Base-by-base conservation (phyloP, 1,140 invertebrate genomes). In the Penaeus indicus region DNA sequence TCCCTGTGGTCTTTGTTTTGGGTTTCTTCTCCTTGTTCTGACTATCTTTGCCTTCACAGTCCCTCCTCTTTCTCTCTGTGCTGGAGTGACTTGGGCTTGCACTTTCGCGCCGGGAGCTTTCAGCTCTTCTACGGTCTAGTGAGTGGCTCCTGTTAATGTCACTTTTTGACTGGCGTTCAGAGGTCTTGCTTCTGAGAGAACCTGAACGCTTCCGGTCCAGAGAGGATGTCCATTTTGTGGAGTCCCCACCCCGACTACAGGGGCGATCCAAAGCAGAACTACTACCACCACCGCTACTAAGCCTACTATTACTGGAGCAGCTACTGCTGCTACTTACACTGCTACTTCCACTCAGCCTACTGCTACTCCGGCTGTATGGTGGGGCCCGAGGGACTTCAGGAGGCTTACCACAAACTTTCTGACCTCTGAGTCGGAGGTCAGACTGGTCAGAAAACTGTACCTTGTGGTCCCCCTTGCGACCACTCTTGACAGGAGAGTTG, bases 381-480 rank as follows among this genome's bases (percentile, higher is more conserved):
- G 90, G 84, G 38, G 90, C 86, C 47, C 90, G 90, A 75, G 90
- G 90, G 54, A 88, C 86, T 77, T 90, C 90, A 19, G 90, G 90
- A 60, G 90, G 90, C 64, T 90, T 90, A 77, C 90, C 90, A 60
- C 86, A 85, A 47, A 88, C 84, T 88, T 88, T 90, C 67, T 88
- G 83, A 21, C 90, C 86, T 75, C 86, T 25, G 19, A 88, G 79
- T 67, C 75, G 81, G n/a, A 82, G 81, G 54, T 88, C 86, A 42
- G 90, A 60, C 63, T 88, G 86, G 81, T 90, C 90, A 61, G 86
- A 85, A 27, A 90, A 90, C 86, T 90, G 90, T 25, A 90, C 90
- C 85, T 90, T 90, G 60, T 90, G 87, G 42, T 90, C 90, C 61
- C 90, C 90, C 61, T 90, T 90, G 27, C 79, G 75, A 72, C 86